Conservation (phyloP, 2,113 vertebrate species). For the Sialia sialis region DNA sequence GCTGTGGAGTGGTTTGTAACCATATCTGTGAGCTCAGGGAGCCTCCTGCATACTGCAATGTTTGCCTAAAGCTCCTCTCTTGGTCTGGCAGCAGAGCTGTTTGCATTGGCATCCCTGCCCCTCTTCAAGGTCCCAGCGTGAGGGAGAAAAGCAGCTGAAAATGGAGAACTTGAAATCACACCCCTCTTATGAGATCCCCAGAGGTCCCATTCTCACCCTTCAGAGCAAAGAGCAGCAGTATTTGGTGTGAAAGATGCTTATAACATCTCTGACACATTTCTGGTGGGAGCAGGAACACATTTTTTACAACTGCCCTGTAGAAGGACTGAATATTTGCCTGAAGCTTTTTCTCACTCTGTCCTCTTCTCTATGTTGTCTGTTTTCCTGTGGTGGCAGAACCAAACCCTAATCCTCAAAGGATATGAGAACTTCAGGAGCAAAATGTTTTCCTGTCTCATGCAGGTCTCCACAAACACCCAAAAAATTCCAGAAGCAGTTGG, state of each 20-base stretch:
- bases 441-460: not conserved
- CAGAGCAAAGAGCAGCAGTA: not conserved
- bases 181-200: not conserved
- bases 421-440: not conserved
- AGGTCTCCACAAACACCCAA: not conserved
- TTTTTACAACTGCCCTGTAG: not conserved
- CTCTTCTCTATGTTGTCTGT: not conserved
- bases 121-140: not conserved
- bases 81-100: not conserved
- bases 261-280: not conserved
- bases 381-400: not conserved
- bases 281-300: not conserved
- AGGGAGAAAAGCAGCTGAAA: not conserved
- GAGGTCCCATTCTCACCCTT: not conserved
- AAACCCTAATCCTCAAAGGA: not conserved
- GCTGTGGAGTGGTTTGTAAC: not conserved
- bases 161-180: not conserved
- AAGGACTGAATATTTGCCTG: not conserved
- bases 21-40: not conserved
- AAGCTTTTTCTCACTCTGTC: not conserved
- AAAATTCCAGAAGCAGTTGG: not conserved
- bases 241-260: not conserved
- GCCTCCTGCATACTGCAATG: not conserved
- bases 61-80: not conserved
- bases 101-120: not conserved